Evolutionary conservation across 2,113 vertebrate genomes (phyloP).

Genomic region (Oreocharis arfaki): DNA sequence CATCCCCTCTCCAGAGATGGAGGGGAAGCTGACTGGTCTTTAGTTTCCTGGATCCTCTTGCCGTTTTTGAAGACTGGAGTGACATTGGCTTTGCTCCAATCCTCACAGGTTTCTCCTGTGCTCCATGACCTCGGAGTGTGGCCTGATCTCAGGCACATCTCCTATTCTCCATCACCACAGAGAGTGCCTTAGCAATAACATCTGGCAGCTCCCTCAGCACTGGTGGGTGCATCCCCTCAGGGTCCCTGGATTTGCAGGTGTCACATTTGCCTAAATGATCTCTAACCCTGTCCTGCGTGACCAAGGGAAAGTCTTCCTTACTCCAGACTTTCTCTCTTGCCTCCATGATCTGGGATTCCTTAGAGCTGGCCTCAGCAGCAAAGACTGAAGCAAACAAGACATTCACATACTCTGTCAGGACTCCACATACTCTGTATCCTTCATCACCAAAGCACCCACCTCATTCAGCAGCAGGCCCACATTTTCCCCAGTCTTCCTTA

Average conservation of each 20-base stretch:
- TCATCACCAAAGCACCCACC: neutral
- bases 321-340: neutral
- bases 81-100: neutral
- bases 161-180: neutral
- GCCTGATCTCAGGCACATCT: neutral
- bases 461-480: neutral
- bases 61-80: neutral
- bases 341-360: neutral
- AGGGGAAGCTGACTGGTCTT: neutral
- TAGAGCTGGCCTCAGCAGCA: neutral
- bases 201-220: neutral
- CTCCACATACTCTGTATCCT: neutral
- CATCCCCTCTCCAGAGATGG: neutral
- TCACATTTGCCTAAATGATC: neutral
- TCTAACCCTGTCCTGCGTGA: neutral
- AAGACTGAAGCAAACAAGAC: neutral
- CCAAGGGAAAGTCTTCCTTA: neutral
- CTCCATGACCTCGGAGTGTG: neutral
- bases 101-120: neutral
- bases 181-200: neutral
- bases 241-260: neutral
- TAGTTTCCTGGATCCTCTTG: neutral
- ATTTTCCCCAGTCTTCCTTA: neutral
- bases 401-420: no score
- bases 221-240: neutral